Conservation (phyloP, 1,140 invertebrate genomes). For the Drusus annulatus region DNA sequence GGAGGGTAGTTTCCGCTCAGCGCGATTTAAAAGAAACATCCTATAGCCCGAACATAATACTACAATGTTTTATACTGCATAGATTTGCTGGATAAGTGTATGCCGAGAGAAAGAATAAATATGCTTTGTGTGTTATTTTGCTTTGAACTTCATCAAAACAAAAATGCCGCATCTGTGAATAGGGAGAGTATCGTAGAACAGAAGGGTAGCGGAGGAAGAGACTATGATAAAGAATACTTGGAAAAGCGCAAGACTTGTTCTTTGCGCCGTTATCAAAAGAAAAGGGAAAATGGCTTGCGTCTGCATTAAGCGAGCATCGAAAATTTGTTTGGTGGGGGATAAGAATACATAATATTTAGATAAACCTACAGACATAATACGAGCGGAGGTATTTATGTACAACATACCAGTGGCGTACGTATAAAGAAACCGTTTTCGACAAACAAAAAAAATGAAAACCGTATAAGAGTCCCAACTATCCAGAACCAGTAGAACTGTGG, state of each 20-base stretch:
- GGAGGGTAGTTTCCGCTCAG: neutral
- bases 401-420: no score
- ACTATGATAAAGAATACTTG: constrained; percentile 29
- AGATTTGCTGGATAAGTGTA: constrained; percentile 9
- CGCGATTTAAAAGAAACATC: neutral
- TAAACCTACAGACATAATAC: no score
- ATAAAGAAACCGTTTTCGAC: no score
- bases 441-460: no score
- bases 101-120: neutral
- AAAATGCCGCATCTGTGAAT: constrained; percentile 31
- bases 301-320: constrained; percentile 17
- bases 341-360: neutral
- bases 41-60: neutral
- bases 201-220: neutral
- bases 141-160: constrained; percentile 26
- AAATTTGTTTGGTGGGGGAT: constrained; percentile 22
- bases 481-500: no score
- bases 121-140: neutral
- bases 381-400: no score
- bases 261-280: constrained; percentile 31
- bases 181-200: neutral
- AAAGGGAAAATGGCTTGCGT: constrained; percentile 31
- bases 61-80: constrained; percentile 9
- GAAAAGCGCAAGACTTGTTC: constrained; percentile 31
- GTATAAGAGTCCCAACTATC: no score